Percentiles rank a stretch among this genome's conserved stretches.
phyloP scores from a whole-genome alignment of 2,888 invertebrate genomes.

The Ophioninae sp. region DNA sequence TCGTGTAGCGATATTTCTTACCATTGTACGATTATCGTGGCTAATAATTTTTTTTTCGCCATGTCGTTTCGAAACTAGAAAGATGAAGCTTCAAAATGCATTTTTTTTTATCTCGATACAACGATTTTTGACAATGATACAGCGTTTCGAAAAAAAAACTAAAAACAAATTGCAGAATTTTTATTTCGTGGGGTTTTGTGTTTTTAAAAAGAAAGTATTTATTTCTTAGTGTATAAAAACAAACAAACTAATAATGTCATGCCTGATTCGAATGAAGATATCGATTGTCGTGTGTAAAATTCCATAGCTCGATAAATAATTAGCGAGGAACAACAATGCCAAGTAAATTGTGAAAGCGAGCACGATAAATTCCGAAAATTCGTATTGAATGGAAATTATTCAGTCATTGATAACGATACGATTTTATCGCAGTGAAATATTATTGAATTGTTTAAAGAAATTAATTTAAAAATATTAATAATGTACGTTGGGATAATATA shows the following conservation, averaged over 20 bases:
- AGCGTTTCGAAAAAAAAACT: no score
- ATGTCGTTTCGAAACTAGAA: no score
- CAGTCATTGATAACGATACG: constrained; percentile 7
- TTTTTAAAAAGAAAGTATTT: neutral
- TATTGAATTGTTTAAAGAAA: neutral
- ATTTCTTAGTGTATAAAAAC: neutral
- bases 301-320: neutral
- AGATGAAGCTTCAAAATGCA: no score
- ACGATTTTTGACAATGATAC: no score
- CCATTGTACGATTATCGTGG: no score
- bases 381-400: neutral
- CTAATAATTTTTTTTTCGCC: no score
- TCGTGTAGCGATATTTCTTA: no score
- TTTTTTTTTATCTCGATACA: no score
- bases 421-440: neutral
- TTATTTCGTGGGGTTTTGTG: neutral
- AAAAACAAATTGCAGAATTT: no score
- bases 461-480: no score
- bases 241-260: constrained; percentile 11
- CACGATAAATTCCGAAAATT: neutral
- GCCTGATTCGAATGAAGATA: neutral
- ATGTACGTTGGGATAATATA: no score
- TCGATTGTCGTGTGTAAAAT: neutral
- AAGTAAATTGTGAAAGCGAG: neutral
- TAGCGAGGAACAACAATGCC: neutral